These are phyloP conservation scores for Spinus olivaceus DNA, from an alignment of 2,797 vertebrate genomes.

Conservation along the genomic window DNA sequence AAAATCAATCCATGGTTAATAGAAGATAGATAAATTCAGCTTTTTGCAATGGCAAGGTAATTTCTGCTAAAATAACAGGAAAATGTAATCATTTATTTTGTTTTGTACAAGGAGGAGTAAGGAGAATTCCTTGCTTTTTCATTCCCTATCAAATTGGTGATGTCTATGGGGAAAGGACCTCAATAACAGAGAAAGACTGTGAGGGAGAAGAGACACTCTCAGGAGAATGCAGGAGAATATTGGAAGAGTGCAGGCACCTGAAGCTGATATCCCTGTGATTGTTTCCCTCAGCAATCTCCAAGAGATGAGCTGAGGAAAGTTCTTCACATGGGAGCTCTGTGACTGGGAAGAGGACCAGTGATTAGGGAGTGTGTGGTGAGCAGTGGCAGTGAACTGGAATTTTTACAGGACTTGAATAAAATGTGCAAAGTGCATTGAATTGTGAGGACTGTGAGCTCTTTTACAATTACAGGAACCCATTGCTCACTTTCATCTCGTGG, in stretches of 20 bases:
- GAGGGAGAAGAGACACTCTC: background rate
- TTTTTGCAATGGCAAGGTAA: background rate
- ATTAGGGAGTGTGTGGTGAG: background rate
- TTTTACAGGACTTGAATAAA: background rate
- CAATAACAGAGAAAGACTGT: background rate
- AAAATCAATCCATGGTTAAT: background rate
- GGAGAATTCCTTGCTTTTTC: background rate
- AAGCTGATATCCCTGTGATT: background rate
- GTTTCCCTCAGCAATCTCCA: background rate
- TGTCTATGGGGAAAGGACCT: background rate
- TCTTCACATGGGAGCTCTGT: background rate
- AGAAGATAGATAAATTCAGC: background rate
- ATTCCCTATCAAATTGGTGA: background rate
- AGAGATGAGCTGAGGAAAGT: background rate
- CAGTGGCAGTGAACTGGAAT: background rate
- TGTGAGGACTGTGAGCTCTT: fast-evolving
- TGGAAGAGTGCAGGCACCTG: background rate
- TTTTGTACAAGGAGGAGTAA: background rate
- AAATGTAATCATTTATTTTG: background rate
- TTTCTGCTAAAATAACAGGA: background rate
- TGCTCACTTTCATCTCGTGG: background rate
- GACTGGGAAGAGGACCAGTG: background rate
- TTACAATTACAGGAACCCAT: background rate
- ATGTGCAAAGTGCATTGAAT: background rate
- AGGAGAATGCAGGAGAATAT: background rate